Base-by-base conservation (phyloP, 2,888 invertebrate genomes). In the Acronicta psi region DNA sequence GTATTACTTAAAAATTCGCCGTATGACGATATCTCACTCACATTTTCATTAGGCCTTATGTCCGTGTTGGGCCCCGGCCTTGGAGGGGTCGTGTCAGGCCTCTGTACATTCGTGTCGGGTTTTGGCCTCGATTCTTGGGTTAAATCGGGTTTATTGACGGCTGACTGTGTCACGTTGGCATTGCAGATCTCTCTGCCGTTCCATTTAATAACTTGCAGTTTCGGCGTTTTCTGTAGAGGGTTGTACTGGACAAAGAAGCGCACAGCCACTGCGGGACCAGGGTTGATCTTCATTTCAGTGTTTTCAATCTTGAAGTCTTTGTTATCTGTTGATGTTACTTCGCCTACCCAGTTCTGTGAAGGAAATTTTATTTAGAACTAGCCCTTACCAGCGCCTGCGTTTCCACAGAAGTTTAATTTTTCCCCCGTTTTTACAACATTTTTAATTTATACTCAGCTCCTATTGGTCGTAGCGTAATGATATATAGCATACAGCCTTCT, bases 221-320 rank as follows among this genome's bases (percentile, higher is more conserved):
- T 92, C 0, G 96, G 96, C 0, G 93, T 83, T 18, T 88, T 88
- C 43, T 86, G 89, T 1, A 89, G 76, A 0, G 91, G 86, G 73
- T 95, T 94, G 83, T 95, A 96, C 60, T 95, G 95, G 0, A 96
- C 95, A 83, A 95, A 96, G 83, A 96, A 95, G 2, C 95, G 86
- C 10, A 96, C 91, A 0, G 94, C 84, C 0, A 94, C 87, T 0
- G 95, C 94, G 1, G 95, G 94, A 0, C 95, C 95, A 0, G 95
- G 95, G 54, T 93, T 92, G 25, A 96, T 89, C 65, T 91, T 93
- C 88, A 95, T 95, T 42, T 94, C 94, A 0, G 94, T 91, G 75
- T 95, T 95, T 67, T 95, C 94, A 31, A 96, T 92, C 58, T 95
- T 94, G 80, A 95, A 96, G 69, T 95, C 94, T 23, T 87, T 90